phyloP scores from a whole-genome alignment of 2,797 vertebrate species.

The Chiropotes sagulatus region DNA sequence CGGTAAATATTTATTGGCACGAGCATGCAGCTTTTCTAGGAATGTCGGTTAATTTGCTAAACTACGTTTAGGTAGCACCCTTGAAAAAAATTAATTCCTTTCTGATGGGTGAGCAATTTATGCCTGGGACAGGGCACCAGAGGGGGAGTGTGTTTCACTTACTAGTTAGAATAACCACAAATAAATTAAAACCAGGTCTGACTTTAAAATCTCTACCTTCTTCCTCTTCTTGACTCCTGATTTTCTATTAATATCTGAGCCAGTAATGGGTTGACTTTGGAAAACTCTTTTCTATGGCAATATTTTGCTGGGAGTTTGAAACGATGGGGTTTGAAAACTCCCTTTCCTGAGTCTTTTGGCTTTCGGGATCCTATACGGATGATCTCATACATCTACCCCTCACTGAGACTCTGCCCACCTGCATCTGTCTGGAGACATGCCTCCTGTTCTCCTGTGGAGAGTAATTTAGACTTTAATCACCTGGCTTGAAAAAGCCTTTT shows the following conservation, averaged over 20 bases:
- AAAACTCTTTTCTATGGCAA: slow-evolving; percentile 49
- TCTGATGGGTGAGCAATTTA: background rate
- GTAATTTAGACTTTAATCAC: background rate
- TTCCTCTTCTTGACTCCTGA: slow-evolving; percentile 32
- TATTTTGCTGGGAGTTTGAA: slow-evolving; percentile 55
- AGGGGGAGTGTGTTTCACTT: background rate
- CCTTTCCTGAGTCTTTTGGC: background rate
- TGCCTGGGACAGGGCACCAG: background rate
- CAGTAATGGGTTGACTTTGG: slow-evolving; percentile 35
- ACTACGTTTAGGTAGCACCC: slow-evolving; percentile 1
- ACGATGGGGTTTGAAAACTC: slow-evolving; percentile 20
- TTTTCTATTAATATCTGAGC: slow-evolving; percentile 66
- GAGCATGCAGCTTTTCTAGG: slow-evolving; percentile 58
- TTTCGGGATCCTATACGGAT: background rate
- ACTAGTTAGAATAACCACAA: slow-evolving; percentile 35
- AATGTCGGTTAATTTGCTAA: slow-evolving; percentile 51
- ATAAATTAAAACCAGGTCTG: slow-evolving; percentile 57
- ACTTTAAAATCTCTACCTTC: slow-evolving; percentile 47
- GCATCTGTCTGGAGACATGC: background rate
- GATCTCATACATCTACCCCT: background rate
- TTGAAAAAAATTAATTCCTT: slow-evolving; percentile 11
- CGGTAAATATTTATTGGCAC: slow-evolving; percentile 58
- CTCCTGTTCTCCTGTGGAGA: background rate
- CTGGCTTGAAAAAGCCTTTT: background rate
- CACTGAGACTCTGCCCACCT: background rate